phyloP scores from a whole-genome alignment of 92 coral and sea anemone genomes.

The Actinostola sp. region DNA sequence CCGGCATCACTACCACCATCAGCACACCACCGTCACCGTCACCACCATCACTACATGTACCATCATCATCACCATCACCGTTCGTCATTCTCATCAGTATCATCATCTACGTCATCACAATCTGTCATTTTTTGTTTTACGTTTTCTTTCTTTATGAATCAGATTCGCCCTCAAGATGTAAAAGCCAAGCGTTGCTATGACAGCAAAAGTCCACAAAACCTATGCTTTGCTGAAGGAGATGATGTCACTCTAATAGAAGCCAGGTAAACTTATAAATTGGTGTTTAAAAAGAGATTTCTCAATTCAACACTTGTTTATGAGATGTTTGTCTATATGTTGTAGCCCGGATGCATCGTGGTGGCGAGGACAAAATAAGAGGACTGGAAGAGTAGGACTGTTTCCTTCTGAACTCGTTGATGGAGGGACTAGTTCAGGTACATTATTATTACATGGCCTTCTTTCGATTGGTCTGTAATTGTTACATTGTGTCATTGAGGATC shows the following conservation, averaged over 20 bases:
- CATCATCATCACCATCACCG: too few species aligned
- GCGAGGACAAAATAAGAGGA: conserved; percentile 91
- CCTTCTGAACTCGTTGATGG: conserved; percentile 88
- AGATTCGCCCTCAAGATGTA: conserved; percentile 85
- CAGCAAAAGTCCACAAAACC: conserved; percentile 71
- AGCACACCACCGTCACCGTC: too few species aligned
- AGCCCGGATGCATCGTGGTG: conserved; percentile 83
- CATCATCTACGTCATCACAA: neutral
- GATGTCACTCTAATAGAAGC: conserved; percentile 81
- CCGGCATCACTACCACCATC: too few species aligned
- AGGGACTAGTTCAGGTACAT: conserved; percentile 66
- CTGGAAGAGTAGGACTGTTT: conserved; percentile 85
- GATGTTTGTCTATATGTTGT: neutral
- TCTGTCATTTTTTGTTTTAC: neutral
- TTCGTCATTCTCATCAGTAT: neutral
- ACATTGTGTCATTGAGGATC: too few species aligned
- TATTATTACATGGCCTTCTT: neutral
- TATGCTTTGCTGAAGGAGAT: conserved; percentile 79
- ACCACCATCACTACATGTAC: too few species aligned
- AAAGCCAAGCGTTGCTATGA: conserved; percentile 66
- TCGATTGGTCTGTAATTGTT: too few species aligned
- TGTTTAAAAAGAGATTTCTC: neutral
- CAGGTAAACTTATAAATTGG: conserved; percentile 47
- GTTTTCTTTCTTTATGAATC: conserved; percentile 4
- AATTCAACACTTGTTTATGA: neutral